A percentile compares a stretch with the other conserved stretches of the same genome.
phyloP scores from a whole-genome alignment of 2,797 vertebrate species.

The Crenuchus spilurus region DNA sequence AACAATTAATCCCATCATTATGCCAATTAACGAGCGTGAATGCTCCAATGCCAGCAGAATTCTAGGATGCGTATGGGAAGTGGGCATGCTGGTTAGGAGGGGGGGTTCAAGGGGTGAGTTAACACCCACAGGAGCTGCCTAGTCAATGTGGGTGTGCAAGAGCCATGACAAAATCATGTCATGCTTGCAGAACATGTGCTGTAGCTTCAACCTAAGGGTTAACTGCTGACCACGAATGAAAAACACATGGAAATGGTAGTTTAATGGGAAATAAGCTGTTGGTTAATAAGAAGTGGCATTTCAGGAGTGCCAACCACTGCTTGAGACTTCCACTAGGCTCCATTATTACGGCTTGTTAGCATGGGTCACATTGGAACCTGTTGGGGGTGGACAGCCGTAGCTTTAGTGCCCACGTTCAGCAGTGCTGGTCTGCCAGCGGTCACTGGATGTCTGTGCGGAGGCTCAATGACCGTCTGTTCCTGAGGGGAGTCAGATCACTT shows the following conservation, averaged over 20 bases:
- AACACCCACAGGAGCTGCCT: slow-evolving; percentile 13
- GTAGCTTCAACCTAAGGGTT: slow-evolving; percentile 8
- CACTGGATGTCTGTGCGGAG: not conserved
- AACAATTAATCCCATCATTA: slow-evolving; percentile 75
- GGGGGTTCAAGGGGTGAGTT: not conserved
- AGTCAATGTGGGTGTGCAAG: not conserved
- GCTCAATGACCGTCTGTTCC: not conserved
- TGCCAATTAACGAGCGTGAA: slow-evolving; percentile 69
- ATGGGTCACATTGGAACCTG: slow-evolving; percentile 31
- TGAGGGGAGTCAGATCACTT: slow-evolving; percentile 13
- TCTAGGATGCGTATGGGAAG: slow-evolving; percentile 37
- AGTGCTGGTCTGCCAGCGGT: no score
- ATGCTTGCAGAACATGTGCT: not conserved
- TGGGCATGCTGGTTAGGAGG: not conserved
- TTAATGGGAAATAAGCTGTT: slow-evolving; percentile 24
- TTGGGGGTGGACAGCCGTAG: not conserved
- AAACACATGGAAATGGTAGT: not conserved
- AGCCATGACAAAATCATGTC: not conserved
- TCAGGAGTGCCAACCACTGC: slow-evolving; percentile 1
- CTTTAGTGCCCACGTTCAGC: not conserved
- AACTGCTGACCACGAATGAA: not conserved
- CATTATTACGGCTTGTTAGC: slow-evolving; percentile 28
- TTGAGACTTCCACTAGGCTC: slow-evolving; percentile 10
- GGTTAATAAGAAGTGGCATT: slow-evolving; percentile 41
- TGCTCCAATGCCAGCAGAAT: slow-evolving; percentile 53